phyloP scores from a whole-genome alignment of 1,140 invertebrate species.

The Asobara japonica region DNA sequence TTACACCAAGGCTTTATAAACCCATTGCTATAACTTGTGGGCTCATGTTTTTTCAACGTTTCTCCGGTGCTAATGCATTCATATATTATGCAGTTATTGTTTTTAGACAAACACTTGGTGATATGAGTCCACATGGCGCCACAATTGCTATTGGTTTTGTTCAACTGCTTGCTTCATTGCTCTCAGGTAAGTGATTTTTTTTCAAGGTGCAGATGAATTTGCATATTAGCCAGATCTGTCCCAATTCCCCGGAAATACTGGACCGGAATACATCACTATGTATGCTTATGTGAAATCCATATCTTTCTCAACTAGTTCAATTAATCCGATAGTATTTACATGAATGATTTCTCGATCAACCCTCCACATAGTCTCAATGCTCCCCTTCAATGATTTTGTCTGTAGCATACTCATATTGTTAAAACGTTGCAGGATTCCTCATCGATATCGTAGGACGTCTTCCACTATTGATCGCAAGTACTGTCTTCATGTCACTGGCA shows the following conservation, averaged over 20 bases:
- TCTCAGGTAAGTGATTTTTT: constrained; percentile 69
- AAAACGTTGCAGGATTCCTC: constrained; percentile 68
- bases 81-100: constrained; percentile 85
- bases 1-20: constrained; percentile 70
- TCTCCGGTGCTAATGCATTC: constrained; percentile 84
- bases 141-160: constrained; percentile 83
- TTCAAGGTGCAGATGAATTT: no score
- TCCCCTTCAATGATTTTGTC: no score
- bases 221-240: no score
- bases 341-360: no score
- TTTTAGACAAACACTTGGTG: constrained; percentile 80
- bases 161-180: constrained; percentile 79
- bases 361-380: no score
- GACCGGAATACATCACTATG: no score
- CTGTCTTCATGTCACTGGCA: constrained; percentile 83
- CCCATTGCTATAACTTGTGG: constrained; percentile 84
- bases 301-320: no score
- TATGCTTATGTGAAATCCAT: no score
- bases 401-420: no score
- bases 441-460: constrained; percentile 82
- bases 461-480: constrained; percentile 81
- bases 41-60: constrained; percentile 86
- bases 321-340: not conserved
- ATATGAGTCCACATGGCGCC: constrained; percentile 83
- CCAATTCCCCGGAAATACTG: no score